These are phyloP conservation scores for Lycia hirtaria DNA, from an alignment of 2,888 invertebrate species.

Conservation along the genomic window DNA sequence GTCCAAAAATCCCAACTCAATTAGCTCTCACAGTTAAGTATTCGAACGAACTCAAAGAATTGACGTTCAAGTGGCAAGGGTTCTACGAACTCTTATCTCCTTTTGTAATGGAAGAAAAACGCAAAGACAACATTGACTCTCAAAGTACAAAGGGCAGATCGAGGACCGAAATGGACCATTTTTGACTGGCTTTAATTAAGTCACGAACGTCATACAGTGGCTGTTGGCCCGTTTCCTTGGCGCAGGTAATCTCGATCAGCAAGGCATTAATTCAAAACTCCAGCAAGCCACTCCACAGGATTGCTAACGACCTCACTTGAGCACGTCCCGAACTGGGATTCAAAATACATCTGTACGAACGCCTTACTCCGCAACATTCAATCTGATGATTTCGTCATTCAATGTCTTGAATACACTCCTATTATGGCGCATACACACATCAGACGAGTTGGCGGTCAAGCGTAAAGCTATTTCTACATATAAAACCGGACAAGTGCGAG, in stretches of 20 bases:
- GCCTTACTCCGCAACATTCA: constrained; percentile 20
- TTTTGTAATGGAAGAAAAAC: constrained; percentile 28
- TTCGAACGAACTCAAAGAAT: constrained; percentile 25
- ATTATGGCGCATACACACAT: background rate
- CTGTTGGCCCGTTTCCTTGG: constrained; percentile 58
- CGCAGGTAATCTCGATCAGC: constrained; percentile 71
- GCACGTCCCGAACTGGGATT: constrained; percentile 64
- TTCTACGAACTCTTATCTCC: constrained; percentile 25
- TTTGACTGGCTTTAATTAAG: constrained; percentile 67
- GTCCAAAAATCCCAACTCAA: constrained; percentile 15
- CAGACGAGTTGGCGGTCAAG: no score
- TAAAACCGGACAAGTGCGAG: no score
- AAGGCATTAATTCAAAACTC: constrained; percentile 74
- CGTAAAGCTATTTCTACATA: no score
- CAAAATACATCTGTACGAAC: constrained; percentile 43
- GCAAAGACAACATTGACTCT: constrained; percentile 32
- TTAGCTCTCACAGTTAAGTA: constrained; percentile 12
- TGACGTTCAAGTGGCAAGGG: constrained; percentile 24
- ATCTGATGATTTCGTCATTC: constrained; percentile 5
- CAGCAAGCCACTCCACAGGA: constrained; percentile 56
- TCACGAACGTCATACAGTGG: constrained; percentile 64
- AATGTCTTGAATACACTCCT: background rate
- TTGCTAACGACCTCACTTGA: constrained; percentile 65
- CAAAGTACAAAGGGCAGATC: constrained; percentile 39
- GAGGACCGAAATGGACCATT: constrained; percentile 59